phyloP scores from a whole-genome alignment of 2,888 invertebrate species.

The Hedychridium roseum region DNA sequence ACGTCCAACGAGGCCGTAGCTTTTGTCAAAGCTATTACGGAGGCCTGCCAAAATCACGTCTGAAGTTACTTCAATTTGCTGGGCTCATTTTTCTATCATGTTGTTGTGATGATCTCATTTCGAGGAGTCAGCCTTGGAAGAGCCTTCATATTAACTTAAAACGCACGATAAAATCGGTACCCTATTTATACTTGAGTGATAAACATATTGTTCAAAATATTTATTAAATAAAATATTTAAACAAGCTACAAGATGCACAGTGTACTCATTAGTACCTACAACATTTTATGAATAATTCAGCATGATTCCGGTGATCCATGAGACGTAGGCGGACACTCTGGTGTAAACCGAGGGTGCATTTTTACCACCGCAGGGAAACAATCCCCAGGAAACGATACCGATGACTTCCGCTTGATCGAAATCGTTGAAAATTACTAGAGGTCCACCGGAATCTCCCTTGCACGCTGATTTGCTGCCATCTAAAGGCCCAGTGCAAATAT shows the following conservation, averaged over 20 bases:
- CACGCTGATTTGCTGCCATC: slow-evolving; percentile 63
- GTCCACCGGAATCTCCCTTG: slow-evolving; percentile 62
- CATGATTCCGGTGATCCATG: slow-evolving; percentile 51
- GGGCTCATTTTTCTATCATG: too few relatives aligned
- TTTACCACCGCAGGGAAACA: slow-evolving; percentile 55
- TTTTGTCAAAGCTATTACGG: slow-evolving; percentile 73
- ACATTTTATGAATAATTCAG: slow-evolving; percentile 17
- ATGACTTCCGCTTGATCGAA: slow-evolving; percentile 49
- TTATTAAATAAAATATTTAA: too few relatives aligned
- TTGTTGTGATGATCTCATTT: too few relatives aligned
- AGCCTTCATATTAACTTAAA: too few relatives aligned
- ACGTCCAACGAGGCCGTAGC: slow-evolving; percentile 81
- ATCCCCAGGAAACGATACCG: slow-evolving; percentile 62
- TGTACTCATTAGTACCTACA: too few relatives aligned
- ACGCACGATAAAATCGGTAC: too few relatives aligned
- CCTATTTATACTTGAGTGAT: too few relatives aligned
- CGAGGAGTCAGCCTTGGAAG: too few relatives aligned
- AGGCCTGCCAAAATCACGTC: too few relatives aligned
- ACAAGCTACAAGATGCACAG: too few relatives aligned
- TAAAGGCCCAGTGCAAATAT: slow-evolving; percentile 65
- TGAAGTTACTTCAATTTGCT: too few relatives aligned
- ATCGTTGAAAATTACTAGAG: slow-evolving; percentile 44
- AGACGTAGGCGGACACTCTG: slow-evolving; percentile 53
- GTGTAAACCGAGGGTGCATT: slow-evolving; percentile 60
- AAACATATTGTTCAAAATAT: too few relatives aligned